These are phyloP conservation scores for Endotricha flammealis DNA, from an alignment of 2,888 invertebrate species.

Conservation along the genomic window DNA sequence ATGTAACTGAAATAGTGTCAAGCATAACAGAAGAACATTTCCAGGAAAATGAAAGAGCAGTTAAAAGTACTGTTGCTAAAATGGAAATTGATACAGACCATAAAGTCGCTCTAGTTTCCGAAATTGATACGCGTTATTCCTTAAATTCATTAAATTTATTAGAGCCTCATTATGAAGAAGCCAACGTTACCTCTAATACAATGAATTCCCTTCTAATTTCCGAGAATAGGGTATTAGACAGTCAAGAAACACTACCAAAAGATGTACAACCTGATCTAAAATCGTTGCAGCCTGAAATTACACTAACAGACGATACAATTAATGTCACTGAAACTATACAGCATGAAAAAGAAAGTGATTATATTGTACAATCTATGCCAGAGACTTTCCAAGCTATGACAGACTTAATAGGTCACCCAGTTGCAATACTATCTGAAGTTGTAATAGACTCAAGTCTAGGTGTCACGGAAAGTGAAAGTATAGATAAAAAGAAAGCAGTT, in stretches of 20 bases:
- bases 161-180: constrained; percentile 46
- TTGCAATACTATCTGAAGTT: constrained; percentile 73
- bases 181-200: constrained; percentile 43
- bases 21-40: constrained; percentile 72
- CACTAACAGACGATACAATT: constrained; percentile 40
- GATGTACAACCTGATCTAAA: constrained; percentile 38
- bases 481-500: constrained; percentile 55
- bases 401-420: constrained; percentile 64
- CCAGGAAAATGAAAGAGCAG: constrained; percentile 41
- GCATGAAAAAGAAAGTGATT: constrained; percentile 58
- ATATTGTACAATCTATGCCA: constrained; percentile 20
- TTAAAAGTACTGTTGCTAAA: constrained; percentile 68
- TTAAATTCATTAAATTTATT: constrained; percentile 38
- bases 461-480: constrained; percentile 26
- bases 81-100: constrained; percentile 71
- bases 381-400: constrained; percentile 51
- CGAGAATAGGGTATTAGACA: constrained; percentile 63
- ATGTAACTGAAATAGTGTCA: constrained; percentile 75
- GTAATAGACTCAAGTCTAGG: constrained; percentile 57
- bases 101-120: constrained; percentile 67
- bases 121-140: constrained; percentile 56
- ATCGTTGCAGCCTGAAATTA: constrained; percentile 42
- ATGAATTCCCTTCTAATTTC: constrained; percentile 51
- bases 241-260: constrained; percentile 45
- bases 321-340: constrained; percentile 52